Evolutionary conservation across 2,113 vertebrate genomes (phyloP), one percentile per base, ranked within the genome.

Genomic region (Capra hircus): DNA sequence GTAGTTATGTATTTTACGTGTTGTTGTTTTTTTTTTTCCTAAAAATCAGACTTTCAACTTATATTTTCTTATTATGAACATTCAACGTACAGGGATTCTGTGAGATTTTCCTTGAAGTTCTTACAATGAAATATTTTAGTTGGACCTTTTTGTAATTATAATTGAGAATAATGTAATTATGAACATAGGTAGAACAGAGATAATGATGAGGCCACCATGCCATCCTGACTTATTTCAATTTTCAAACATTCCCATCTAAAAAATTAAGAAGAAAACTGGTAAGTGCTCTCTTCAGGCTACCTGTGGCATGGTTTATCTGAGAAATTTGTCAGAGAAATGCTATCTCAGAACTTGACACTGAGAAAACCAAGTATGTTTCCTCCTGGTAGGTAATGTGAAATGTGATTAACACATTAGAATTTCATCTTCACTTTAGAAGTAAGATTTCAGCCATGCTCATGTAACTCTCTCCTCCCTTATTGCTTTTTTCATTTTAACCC

Each of bases 301-400:
- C 33, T 64, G n/a, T 90, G 25, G 40, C 28, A 89, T 93, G 30
- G 77, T 89, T 91, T 92, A 43, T 82, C 53, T 91, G 33, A 96
- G 53, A 95, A 95, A 86, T 85, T 92, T 96, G 19, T 87, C 71
- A 90, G 94, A 95, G 81, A 83, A 95, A 94, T 92, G 27, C 62
- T 91, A 4, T 91, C 89, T 84, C 60, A 74, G 50, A 96, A 93
- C 84, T 80, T 90, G 80, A 83, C 95, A 89, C 7, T 95, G 94
- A 97, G 60, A 87, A 97, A 93, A 84, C 14, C 50, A 96, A 91
- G 36, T 57, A 33, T 59, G 10, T 92, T 96, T 78, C 64, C n/a
- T 86, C 50, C 53, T 55, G 45, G 92, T 33, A 96, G 82, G 53
- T 67, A 78, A 86, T 45, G 14, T 67, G 60, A 91, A 67, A 90